phyloP scores from a whole-genome alignment of 2,113 vertebrate genomes.

The Hemicordylus capensis region DNA sequence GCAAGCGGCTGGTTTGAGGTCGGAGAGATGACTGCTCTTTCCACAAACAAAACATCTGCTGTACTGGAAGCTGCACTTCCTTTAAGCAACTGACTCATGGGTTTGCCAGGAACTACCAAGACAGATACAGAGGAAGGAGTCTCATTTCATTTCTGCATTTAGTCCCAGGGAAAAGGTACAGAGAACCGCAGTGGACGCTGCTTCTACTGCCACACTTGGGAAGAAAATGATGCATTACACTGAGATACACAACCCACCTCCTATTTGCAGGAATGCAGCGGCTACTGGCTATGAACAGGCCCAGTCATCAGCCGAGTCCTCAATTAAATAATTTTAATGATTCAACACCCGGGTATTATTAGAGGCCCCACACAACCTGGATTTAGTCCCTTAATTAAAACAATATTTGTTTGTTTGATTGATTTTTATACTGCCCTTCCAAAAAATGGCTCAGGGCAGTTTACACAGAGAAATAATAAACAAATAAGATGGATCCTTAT shows the following conservation, averaged over 20 bases:
- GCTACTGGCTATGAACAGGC: background rate
- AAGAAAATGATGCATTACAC: background rate
- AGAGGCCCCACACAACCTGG: background rate
- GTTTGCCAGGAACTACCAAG: conserved; percentile 51
- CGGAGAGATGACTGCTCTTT: conserved; percentile 45
- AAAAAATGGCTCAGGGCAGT: no score
- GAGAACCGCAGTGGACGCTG: background rate
- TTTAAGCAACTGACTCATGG: conserved; percentile 45
- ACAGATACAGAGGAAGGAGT: conserved; percentile 37
- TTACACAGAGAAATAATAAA: no score
- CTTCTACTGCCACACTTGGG: background rate
- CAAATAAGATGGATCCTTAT: no score
- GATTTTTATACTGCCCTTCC: no score
- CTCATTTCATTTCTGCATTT: conserved; percentile 71
- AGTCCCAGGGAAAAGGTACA: conserved; percentile 12
- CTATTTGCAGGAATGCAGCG: background rate
- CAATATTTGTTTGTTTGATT: no score
- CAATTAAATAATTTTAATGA: background rate
- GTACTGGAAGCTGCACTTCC: conserved; percentile 67
- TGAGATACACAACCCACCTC: background rate
- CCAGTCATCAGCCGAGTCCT: background rate
- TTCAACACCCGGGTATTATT: background rate
- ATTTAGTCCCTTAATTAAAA: background rate
- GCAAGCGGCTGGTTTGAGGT: conserved; percentile 47
- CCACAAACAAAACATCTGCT: conserved; percentile 54